Conservation (phyloP, 2,113 vertebrate genomes). For the Manacus vitellinus region DNA sequence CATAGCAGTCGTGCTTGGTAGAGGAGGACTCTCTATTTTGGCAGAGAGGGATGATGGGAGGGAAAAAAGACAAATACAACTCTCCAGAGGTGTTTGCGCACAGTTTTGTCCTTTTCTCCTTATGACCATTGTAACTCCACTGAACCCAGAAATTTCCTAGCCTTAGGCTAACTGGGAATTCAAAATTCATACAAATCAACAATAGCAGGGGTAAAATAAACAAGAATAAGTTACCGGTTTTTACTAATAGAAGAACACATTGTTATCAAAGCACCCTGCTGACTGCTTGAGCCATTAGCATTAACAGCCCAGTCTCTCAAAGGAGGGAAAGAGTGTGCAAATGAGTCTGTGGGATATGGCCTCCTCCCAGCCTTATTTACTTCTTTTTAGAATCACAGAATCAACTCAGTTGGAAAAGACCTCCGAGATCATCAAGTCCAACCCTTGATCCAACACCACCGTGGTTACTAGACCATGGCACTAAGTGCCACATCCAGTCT, state of each 20-base stretch:
- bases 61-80: not conserved
- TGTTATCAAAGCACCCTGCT: too few species aligned
- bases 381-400: too few species aligned
- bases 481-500: too few species aligned
- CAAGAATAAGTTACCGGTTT: not conserved
- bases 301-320: too few species aligned
- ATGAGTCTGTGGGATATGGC: too few species aligned
- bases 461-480: too few species aligned
- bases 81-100: not conserved
- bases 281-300: too few species aligned
- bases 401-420: too few species aligned
- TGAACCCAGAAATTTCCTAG: not conserved
- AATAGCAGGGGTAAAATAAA: not conserved
- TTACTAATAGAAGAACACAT: not conserved
- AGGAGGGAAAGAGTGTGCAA: too few species aligned
- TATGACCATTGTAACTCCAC: not conserved
- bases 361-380: too few species aligned
- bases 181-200: not conserved
- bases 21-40: not conserved
- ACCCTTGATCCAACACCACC: too few species aligned
- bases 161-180: not conserved
- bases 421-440: too few species aligned
- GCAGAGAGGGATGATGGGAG: not conserved
- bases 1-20: not conserved
- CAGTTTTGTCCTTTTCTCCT: not conserved